Evolutionary conservation across 2,113 vertebrate species (phyloP).

Genomic region (Catharus bicknelli): DNA sequence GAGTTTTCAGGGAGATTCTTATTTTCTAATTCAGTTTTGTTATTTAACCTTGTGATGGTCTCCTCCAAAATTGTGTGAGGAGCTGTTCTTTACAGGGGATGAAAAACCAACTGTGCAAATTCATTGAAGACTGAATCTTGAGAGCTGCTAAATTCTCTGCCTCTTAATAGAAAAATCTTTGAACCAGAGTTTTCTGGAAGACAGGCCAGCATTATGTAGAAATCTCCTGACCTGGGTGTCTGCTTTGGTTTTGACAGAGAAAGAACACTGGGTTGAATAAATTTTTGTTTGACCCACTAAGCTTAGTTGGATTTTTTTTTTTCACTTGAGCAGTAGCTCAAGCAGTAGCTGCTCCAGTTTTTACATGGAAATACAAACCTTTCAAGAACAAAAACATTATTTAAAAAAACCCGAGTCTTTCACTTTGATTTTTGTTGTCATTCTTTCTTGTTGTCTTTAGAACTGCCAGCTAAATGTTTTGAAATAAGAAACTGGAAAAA

Average conservation of each 20-base stretch:
- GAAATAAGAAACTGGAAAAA: neutral
- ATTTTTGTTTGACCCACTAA: neutral
- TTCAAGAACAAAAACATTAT: neutral
- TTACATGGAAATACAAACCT: neutral
- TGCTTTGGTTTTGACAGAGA: neutral
- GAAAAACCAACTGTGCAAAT: neutral
- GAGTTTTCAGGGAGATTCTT: neutral
- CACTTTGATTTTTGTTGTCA: neutral
- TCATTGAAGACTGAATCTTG: neutral
- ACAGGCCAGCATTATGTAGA: neutral
- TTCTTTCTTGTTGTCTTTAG: neutral
- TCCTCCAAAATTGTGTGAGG: neutral
- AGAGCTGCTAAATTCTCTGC: neutral
- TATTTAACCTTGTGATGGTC: neutral
- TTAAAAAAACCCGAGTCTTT: fast-evolving
- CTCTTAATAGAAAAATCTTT: neutral
- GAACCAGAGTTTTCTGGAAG: neutral
- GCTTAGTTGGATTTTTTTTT: neutral
- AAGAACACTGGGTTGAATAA: neutral
- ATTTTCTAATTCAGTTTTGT: neutral
- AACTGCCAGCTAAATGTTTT: neutral
- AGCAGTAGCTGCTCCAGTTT: neutral
- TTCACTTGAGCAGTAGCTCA: neutral
- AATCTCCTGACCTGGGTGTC: neutral
- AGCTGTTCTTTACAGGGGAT: neutral